Base-by-base conservation (phyloP, 2,888 invertebrate species). In the Drosophila mulleri region DNA sequence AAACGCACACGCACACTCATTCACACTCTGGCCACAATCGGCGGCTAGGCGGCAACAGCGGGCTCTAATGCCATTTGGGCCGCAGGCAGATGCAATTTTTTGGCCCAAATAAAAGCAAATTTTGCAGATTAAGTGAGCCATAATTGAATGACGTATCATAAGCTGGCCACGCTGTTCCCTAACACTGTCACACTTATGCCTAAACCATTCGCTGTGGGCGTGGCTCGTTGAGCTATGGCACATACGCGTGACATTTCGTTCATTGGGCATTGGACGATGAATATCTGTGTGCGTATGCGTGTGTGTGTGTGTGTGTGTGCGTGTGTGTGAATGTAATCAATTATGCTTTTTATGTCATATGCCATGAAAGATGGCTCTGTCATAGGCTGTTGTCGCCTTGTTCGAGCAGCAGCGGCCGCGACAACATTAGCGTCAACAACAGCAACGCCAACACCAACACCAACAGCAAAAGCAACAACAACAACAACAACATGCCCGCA, bases 271-370 rank as follows among this genome's bases (percentile, higher is more conserved):
- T 23, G 9, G 4, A 12, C 16, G 14, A 11, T 50, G 8, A n/a
- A 18, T 53, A 26, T 26, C 6, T 35, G 60, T 42, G 26, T 44
- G 18, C 29, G 50, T 45, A 37, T 8, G 29, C 2, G 29, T 54
- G 39, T 39, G 14, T 48, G 23, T 44, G 48, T 53, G 11, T 53
- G 45, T 35, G 61, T 42, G 39, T 39, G 14, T 48, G 23, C 41
- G 48, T 63, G 59, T 59, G 39, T 41, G 53, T 81, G 59, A 50
- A 54, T 64, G 72, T 79, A 85, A 88, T 88, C 86, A 84, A 85
- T 88, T 85, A 85, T 83, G 86, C 74, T 88, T 85, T 83, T 80
- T 83, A 83, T 82, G 80, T 72, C 80, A 78, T 78, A 68, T 73
- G 83, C 74, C 72, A 79, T 69, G 62, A 74, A 67, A 62, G 67